A percentile compares a stretch with the other conserved stretches of the same genome.
Conservation (phyloP, 2,888 invertebrate genomes). For the Stenolophus ochropezus region DNA sequence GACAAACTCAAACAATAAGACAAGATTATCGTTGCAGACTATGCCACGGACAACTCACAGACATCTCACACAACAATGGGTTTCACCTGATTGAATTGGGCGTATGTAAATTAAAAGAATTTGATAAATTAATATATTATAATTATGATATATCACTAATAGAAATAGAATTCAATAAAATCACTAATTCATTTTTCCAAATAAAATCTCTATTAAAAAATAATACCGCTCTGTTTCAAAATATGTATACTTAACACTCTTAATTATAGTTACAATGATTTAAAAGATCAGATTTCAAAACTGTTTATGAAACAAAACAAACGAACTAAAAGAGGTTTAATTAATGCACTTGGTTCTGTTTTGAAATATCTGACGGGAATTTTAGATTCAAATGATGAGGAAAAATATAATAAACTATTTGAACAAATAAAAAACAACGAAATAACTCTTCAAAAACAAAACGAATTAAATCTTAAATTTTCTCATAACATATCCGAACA, state of each 20-base stretch:
- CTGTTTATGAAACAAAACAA: background rate
- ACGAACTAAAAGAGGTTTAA: background rate
- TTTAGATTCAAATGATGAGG: background rate
- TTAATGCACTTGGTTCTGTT: background rate
- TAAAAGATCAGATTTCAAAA: background rate
- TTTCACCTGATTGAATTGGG: background rate
- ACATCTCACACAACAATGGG: conserved; percentile 3
- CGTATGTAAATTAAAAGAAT: conserved; percentile 3
- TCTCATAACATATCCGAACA: background rate
- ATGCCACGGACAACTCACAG: conserved; percentile 28
- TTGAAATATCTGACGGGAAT: background rate
- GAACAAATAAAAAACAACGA: background rate
- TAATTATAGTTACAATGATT: background rate
- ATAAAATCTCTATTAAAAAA: no score
- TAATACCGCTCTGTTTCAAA: background rate
- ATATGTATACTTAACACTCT: background rate
- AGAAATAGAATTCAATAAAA: background rate
- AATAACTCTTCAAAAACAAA: conserved; percentile 4
- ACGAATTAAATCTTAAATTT: background rate
- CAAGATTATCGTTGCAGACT: conserved; percentile 9
- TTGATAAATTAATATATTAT: background rate
- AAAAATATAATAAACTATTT: background rate
- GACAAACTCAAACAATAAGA: background rate
- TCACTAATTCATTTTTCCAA: no score
- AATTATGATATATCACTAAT: background rate